Evolutionary conservation across 2,113 vertebrate species (phyloP).

Genomic region (Choloepus hoffmanni): DNA sequence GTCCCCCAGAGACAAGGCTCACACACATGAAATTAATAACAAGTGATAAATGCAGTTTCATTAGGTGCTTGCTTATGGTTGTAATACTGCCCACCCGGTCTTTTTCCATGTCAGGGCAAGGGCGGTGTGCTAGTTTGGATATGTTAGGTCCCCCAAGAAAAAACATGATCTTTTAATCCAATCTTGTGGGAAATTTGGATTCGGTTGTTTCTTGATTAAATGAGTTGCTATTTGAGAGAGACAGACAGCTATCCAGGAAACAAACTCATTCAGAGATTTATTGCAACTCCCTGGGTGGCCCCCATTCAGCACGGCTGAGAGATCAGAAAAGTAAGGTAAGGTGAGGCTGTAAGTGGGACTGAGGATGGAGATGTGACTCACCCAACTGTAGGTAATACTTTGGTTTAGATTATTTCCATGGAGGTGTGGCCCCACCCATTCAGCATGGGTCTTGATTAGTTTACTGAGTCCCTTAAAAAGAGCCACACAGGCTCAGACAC

Average conservation of each 20-base stretch:
- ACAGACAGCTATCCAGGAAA: background rate
- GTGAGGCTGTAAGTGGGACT: background rate
- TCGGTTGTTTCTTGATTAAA: background rate
- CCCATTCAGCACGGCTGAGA: background rate
- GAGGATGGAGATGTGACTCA: too few species aligned
- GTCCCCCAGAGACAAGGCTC: background rate
- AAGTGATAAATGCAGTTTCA: background rate
- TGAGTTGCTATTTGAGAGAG: background rate
- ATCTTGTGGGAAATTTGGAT: too few species aligned
- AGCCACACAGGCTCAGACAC: too few species aligned
- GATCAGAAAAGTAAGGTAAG: background rate
- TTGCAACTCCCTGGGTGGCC: background rate
- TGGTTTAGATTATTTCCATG: too few species aligned
- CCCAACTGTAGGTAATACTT: too few species aligned
- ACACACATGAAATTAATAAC: background rate
- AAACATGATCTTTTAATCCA: too few species aligned
- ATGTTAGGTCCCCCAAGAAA: too few species aligned
- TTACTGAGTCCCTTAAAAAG: too few species aligned
- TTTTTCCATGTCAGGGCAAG: background rate
- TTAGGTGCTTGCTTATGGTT: background rate
- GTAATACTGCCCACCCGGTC: accelerated
- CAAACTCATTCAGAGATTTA: background rate
- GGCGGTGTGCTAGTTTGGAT: too few species aligned
- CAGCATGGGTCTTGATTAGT: too few species aligned
- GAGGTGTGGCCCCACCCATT: too few species aligned